These are phyloP conservation scores for Caerostris darwini DNA, from an alignment of 1,140 invertebrate species.

Conservation along the genomic window DNA sequence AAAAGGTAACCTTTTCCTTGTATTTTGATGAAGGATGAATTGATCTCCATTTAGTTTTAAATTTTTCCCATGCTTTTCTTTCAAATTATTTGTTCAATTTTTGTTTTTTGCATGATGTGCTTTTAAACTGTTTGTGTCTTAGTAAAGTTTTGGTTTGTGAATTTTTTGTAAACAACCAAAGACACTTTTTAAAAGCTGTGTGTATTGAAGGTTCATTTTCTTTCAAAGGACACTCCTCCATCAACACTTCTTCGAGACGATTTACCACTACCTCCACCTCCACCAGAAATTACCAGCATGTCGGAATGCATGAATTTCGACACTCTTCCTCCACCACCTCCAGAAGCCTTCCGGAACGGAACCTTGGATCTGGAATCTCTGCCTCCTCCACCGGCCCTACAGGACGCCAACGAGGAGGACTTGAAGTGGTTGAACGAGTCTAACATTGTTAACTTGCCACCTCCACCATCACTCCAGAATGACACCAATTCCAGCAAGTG, in stretches of 20 bases:
- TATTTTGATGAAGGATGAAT: too few species aligned
- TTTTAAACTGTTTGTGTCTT: too few species aligned
- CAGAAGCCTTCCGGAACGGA: constrained; percentile 80
- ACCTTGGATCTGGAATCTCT: constrained; percentile 80
- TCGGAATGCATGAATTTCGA: constrained; percentile 79
- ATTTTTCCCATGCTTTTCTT: too few species aligned
- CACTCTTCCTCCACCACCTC: constrained; percentile 84
- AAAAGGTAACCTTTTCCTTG: too few species aligned
- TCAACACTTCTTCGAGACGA: constrained; percentile 78
- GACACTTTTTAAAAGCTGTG: not conserved
- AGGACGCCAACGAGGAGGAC: constrained; percentile 78
- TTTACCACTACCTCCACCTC: constrained; percentile 81
- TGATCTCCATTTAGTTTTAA: too few species aligned
- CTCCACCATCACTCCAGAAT: constrained; percentile 85
- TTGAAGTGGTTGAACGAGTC: constrained; percentile 77
- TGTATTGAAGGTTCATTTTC: constrained; percentile 37
- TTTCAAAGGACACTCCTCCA: constrained; percentile 63
- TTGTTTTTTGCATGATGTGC: too few species aligned
- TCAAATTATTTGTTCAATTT: too few species aligned
- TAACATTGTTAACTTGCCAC: constrained; percentile 79
- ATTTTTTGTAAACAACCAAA: too few species aligned
- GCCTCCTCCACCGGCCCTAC: constrained; percentile 80
- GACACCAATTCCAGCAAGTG: not conserved
- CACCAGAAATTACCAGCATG: constrained; percentile 71
- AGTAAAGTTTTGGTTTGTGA: too few species aligned